Evolutionary conservation across 1,140 invertebrate genomes (phyloP), one percentile per base, ranked within the genome.

Genomic region (Calliphora vicina): DNA sequence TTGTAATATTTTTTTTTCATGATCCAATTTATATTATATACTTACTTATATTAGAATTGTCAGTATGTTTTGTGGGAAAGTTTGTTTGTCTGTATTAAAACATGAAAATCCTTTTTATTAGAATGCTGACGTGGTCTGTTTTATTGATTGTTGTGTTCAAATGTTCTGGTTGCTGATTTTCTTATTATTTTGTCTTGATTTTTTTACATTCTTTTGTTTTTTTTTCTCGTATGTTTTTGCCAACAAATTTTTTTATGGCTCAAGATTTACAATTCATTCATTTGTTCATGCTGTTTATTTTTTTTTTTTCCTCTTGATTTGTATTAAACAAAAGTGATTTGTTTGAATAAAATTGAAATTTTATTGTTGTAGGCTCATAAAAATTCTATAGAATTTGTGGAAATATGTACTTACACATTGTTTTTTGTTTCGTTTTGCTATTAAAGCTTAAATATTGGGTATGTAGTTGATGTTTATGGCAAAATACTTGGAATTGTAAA

Each of bases 81-180:
- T 35, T 35, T 35, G 35, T 35, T 29, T 35, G 5, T 35, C 35
- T 50, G 45, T 50, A 50, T 23, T 67, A 67, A 20, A 67, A 67
- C 61, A 67, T 67, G 61, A 25, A 67, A 67, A 67, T 67, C 61
- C 61, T 67, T 67, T 57, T 67, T 67, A 67, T 67, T 23, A 67
- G n/a, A 67, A 67, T 67, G 61, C 61, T 67, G 61, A 67, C 61
- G 61, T 67, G n/a, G 61, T 67, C 61, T 67, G 20, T 67, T 67
- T 67, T 67, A 67, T 67, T 67, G 61, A 67, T 67, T 67, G 61
- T 67, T 67, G 61, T 67, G 61, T n/a, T 67, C 23, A 67, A 23
- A 67, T 67, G n/a, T 67, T 67, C n/a, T 67, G 61, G 61, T 67
- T 23, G 61, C 61, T 67, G 61, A 67, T 25, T 67, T 67, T 67